These are phyloP conservation scores for Gopherus flavomarginatus DNA, from an alignment of 2,113 vertebrate genomes.

Conservation along the genomic window DNA sequence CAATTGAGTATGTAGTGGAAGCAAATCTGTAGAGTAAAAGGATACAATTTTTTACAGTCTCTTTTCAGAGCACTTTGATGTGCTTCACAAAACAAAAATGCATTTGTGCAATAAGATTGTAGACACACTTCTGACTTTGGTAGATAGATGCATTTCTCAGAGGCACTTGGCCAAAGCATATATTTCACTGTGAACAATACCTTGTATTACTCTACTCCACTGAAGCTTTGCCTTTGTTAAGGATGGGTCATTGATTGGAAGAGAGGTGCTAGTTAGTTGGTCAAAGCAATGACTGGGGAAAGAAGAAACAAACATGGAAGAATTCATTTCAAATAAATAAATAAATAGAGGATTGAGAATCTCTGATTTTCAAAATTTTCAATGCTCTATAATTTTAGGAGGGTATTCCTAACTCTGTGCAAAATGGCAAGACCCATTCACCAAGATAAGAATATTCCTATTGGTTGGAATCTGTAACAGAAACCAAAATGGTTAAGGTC, in stretches of 20 bases:
- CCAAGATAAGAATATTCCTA: constrained; percentile 32
- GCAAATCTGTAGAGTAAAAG: neutral
- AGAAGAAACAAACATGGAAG: constrained; percentile 51
- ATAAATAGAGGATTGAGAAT: constrained; percentile 33
- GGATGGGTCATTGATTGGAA: neutral
- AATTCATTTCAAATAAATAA: constrained; percentile 53
- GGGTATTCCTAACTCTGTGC: constrained; percentile 29
- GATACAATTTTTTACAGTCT: neutral
- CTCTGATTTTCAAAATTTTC: constrained; percentile 56
- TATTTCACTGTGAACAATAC: neutral
- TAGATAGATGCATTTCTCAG: neutral
- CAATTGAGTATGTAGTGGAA: neutral
- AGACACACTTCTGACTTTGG: neutral
- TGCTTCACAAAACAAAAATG: neutral
- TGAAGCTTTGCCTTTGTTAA: neutral
- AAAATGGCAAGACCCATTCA: neutral
- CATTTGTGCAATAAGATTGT: neutral
- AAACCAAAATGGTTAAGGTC: neutral
- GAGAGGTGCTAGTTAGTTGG: neutral
- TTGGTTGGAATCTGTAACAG: constrained; percentile 8
- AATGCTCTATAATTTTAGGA: constrained; percentile 35
- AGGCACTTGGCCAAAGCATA: neutral
- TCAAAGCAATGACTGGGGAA: neutral
- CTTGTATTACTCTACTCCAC: neutral
- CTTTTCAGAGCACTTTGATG: neutral